Base-by-base conservation (phyloP, 2,888 invertebrate genomes). In the Neocrepidodera transversa region DNA sequence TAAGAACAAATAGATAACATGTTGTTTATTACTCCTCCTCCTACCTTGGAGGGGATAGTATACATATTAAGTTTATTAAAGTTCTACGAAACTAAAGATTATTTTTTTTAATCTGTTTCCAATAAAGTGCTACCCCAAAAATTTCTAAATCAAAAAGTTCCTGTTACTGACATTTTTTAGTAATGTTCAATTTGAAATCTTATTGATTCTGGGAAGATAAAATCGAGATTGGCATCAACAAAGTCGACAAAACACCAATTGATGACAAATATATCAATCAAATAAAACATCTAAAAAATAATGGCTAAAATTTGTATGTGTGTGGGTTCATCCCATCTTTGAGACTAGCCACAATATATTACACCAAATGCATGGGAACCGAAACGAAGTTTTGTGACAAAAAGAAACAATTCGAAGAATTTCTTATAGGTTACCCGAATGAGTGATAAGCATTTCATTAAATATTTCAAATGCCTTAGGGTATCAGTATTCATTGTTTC, bases 391-490 rank as follows among this genome's bases (percentile, higher is more conserved):
- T 58, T 58, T 58, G 51, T 58, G 45, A 58, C 42, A 43, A 58
- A 58, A 57, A 57, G 57, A 57, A 57, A 50, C 49, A 51, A 58
- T 58, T 51, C 45, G 28, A 58, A 30, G 58, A 58, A 58, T 58
- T 58, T 58, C 58, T 58, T 58, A 51, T 51, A 20, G 58, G 58
- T 58, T 51, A 58, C 51, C 40, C 51, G 58, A 58, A 58, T 51
- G 45, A 51, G 48, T 57, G 57, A 50, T 57, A 57, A 57, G 57
- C 57, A 57, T 57, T 57, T 57, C 57, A 50, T 57, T 57, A 57
- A 57, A 57, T 57, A 51, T 51, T 57, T 57, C 57, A 57, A 57
- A 50, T 57, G 57, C 57, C 51, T 16, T 11, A 42, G 45, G 57
- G 36, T 36, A 58, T 51, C 36, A 49, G 30, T 51, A 58, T 58